Evolutionary conservation across 92 coral and sea anemone genomes (phyloP), one percentile per base, ranked within the genome.

Genomic region (Metridium senile): DNA sequence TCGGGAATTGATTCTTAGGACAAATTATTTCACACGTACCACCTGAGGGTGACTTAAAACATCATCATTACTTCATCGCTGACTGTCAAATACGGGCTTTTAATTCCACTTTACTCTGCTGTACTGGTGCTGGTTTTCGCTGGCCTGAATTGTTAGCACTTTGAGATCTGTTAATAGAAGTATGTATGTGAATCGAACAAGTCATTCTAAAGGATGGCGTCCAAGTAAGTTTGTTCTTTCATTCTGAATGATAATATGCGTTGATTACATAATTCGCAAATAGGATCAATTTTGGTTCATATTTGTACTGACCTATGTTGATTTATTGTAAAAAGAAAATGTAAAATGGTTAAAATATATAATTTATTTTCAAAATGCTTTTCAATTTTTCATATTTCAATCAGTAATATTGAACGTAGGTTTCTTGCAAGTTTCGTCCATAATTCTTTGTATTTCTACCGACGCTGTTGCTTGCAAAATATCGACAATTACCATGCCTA

Each of bases 121-220:
- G 49, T 6, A 13, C 13, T 39, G 21, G 49, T 71, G 65, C 53
- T 56, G 28, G 65, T 52, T 70, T 43, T 47, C 9, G 47, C 16
- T 56, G 46, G 45, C 34, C 18, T 22, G 21, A 25, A 33, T 4
- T 11, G 18, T 20, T 52, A 16, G 29, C 0, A 0, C 49, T n/a
- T 58, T 72, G 66, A 35, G 26, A 43, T 26, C 29, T 35, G 59
- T 16, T 17, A 26, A 70, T 54, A 19, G 29, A 2, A 59, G 26
- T 10, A 58, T 74, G 79, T 74, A 58, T 9, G 59, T 74, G 17
- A 58, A 74, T 35, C 35, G 70, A 23, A 74, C 69, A 7, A 61
- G 2, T 17, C 58, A 59, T 28, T 74, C 79, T 4, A 61, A 62
- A 61, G 25, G 79, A 26, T 57, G 56, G 43, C 39, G 33, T 25